These are phyloP conservation scores for Steatornis caripensis DNA, from an alignment of 2,113 vertebrate genomes.

Conservation along the genomic window DNA sequence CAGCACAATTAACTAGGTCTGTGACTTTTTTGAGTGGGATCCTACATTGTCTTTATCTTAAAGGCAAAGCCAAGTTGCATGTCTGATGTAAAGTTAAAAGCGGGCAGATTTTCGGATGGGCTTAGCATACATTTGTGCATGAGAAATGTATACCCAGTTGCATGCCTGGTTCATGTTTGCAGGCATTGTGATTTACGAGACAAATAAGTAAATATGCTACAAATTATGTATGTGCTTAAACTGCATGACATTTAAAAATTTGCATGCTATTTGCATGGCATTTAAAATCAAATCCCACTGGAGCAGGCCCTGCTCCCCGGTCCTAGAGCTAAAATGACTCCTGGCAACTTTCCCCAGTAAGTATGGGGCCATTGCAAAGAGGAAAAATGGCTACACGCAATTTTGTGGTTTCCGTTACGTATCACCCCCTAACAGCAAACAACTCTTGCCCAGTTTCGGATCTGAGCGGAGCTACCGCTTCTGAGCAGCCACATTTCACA, in stretches of 20 bases:
- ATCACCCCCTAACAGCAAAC: background rate
- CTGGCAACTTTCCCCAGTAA: background rate
- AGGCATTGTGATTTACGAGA: background rate
- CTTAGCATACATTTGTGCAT: fast-evolving
- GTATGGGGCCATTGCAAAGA: background rate
- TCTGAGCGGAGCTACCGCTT: background rate
- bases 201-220: background rate
- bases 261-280: background rate
- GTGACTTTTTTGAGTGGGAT: background rate
- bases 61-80: background rate
- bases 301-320: background rate
- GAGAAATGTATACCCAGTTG: fast-evolving
- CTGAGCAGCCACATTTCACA: background rate
- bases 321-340: background rate
- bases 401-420: background rate
- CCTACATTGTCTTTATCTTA: background rate
- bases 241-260: background rate
- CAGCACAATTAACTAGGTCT: fast-evolving
- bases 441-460: fast-evolving
- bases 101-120: background rate
- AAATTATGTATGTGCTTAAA: background rate
- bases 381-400: fast-evolving
- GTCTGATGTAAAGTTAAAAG: background rate
- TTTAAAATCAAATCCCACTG: background rate
- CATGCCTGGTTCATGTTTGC: fast-evolving